Evolutionary conservation across 1,140 invertebrate genomes (phyloP).

Genomic region (Pentalonia nigronervosa): DNA sequence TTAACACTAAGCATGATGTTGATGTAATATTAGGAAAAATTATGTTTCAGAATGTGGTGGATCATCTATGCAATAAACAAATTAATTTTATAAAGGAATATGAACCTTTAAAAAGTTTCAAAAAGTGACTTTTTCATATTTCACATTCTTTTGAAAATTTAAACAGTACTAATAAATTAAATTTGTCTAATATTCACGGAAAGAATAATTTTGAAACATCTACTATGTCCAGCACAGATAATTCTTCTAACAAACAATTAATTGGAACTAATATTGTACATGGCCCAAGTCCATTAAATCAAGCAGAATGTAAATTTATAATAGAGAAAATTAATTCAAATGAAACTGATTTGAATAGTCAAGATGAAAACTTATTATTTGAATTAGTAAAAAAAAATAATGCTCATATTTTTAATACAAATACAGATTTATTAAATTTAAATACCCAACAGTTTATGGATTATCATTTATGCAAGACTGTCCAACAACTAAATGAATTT

Average conservation of each 20-base stretch:
- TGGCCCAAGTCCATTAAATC: background rate
- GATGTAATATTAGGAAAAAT: background rate
- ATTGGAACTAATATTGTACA: background rate
- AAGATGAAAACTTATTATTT: background rate
- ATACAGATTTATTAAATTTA: background rate
- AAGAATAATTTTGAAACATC: background rate
- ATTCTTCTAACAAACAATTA: background rate
- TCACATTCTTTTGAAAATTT: background rate
- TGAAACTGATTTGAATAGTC: background rate
- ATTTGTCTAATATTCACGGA: background rate
- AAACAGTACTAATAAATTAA: background rate
- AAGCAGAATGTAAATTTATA: background rate
- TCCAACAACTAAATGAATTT: background rate
- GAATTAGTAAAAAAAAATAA: background rate
- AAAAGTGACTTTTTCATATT: background rate
- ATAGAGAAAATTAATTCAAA: background rate
- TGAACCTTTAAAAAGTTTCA: background rate
- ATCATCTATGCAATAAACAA: background rate
- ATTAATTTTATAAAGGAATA: background rate
- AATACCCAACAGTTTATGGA: slow-evolving; percentile 43
- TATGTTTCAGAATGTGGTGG: background rate
- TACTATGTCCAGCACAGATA: background rate
- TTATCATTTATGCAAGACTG: background rate
- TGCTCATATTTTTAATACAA: background rate
- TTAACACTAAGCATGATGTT: background rate